phyloP scores from a whole-genome alignment of 2,797 vertebrate species.

The Acanthurus leucopareius region DNA sequence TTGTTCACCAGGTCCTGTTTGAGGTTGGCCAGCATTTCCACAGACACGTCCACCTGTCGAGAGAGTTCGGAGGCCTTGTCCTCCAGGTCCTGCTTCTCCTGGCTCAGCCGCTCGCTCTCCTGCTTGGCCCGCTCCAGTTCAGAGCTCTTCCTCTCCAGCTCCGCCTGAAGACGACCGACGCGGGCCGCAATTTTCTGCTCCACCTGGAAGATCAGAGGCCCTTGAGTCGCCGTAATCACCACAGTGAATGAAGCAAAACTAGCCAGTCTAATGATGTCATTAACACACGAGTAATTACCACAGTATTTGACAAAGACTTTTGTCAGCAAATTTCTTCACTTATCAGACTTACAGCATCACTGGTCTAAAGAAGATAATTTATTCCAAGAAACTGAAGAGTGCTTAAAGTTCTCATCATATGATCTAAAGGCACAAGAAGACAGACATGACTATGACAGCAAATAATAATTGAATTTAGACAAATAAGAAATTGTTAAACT shows the following conservation, averaged over 20 bases:
- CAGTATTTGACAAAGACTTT: neutral
- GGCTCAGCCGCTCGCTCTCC: slow-evolving; percentile 92
- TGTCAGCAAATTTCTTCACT: neutral
- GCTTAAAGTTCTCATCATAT: too few relatives aligned
- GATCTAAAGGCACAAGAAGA: too few relatives aligned
- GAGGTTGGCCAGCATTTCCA: slow-evolving; percentile 97
- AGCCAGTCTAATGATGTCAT: neutral
- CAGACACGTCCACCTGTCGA: slow-evolving; percentile 97
- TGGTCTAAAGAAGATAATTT: neutral
- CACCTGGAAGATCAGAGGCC: slow-evolving; percentile 78
- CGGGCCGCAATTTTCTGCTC: slow-evolving; percentile 98
- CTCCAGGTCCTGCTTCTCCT: slow-evolving; percentile 97
- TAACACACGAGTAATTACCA: neutral
- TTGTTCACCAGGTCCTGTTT: slow-evolving; percentile 99
- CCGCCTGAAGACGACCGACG: slow-evolving; percentile 95
- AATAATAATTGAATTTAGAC: too few relatives aligned
- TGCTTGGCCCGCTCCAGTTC: slow-evolving; percentile 97
- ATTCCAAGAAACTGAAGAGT: neutral
- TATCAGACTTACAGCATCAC: neutral
- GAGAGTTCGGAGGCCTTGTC: slow-evolving; percentile 95
- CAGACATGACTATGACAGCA: too few relatives aligned
- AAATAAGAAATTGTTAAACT: too few relatives aligned
- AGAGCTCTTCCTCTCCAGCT: slow-evolving; percentile 95
- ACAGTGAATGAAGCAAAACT: neutral
- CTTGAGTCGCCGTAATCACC: slow-evolving; percentile 4